A percentile compares a stretch with the other conserved stretches of the same genome.
These are phyloP conservation scores for Centropus bengalensis DNA, from an alignment of 2,113 vertebrate genomes.

Conservation along the genomic window DNA sequence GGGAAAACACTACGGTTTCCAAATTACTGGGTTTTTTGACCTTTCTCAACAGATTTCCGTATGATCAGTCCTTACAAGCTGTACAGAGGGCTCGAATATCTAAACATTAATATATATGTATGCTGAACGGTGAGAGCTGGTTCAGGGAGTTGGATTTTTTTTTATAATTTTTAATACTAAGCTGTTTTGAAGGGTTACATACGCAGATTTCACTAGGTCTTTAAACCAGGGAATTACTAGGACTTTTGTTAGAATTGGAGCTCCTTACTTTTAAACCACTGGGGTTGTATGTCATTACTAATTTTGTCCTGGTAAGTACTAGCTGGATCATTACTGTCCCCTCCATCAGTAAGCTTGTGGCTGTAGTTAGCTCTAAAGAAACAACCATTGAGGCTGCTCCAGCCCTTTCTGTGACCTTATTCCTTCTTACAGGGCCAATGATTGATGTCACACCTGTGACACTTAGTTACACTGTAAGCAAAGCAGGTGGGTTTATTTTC, in stretches of 20 bases:
- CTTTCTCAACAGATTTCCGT: neutral
- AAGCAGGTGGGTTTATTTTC: neutral
- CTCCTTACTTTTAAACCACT: slow-evolving; percentile 30
- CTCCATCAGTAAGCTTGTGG: neutral
- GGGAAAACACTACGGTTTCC: neutral
- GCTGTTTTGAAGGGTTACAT: slow-evolving; percentile 1
- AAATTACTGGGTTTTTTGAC: neutral
- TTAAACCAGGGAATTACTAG: slow-evolving; percentile 40
- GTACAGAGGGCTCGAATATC: neutral
- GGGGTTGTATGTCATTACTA: slow-evolving; percentile 2
- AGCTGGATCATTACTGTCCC: neutral
- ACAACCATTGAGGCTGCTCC: neutral
- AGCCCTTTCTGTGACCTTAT: neutral
- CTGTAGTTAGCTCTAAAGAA: neutral
- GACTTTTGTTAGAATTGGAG: slow-evolving; percentile 23
- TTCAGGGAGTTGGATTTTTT: neutral
- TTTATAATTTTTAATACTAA: neutral
- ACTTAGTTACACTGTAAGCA: neutral
- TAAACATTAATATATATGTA: neutral
- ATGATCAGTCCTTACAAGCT: neutral
- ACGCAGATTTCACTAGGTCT: neutral
- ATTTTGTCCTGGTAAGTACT: slow-evolving; percentile 36
- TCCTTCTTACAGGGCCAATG: neutral
- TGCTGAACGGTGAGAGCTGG: neutral
- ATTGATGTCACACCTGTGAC: neutral